These are phyloP conservation scores for Rhamphomyia laevipes DNA, from an alignment of 2,888 invertebrate genomes.

Conservation along the genomic window DNA sequence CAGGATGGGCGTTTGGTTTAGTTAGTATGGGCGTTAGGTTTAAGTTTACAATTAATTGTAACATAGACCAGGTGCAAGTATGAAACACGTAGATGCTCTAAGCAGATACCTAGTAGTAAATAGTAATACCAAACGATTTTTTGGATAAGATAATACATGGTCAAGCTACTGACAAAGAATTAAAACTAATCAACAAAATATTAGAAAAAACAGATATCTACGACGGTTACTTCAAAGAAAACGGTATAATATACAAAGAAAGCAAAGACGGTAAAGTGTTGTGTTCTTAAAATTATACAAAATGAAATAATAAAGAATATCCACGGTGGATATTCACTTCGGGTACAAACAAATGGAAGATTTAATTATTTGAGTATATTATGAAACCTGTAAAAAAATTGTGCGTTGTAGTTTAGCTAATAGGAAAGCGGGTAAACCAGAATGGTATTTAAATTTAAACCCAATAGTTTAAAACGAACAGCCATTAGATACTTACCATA, in stretches of 20 bases:
- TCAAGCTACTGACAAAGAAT: not conserved
- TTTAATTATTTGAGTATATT: constrained; percentile 7
- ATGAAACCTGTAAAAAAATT: constrained; percentile 5
- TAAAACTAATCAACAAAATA: not conserved
- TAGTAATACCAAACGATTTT: not conserved
- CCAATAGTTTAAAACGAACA: constrained; percentile 21
- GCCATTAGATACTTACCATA: constrained; percentile 24
- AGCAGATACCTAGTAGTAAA: not conserved
- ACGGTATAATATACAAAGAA: constrained; percentile 8
- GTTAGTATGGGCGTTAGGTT: constrained; percentile 1
- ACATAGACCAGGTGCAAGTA: not conserved
- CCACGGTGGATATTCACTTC: constrained; percentile 11
- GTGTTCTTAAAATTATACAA: constrained; percentile 12
- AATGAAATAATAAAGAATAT: constrained; percentile 5
- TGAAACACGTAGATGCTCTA: not conserved
- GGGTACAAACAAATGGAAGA: constrained; percentile 7
- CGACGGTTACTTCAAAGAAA: constrained; percentile 3
- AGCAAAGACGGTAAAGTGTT: constrained; percentile 7
- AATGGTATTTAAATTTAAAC: constrained; percentile 24
- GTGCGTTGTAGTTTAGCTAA: constrained; percentile 11
- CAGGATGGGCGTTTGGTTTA: too few species aligned
- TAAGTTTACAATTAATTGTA: not conserved
- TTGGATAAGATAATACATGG: not conserved
- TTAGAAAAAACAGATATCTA: constrained; percentile 1
- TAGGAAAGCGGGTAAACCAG: constrained; percentile 23